Conservation (phyloP, 2,113 vertebrate genomes). For the Vidua chalybeata region DNA sequence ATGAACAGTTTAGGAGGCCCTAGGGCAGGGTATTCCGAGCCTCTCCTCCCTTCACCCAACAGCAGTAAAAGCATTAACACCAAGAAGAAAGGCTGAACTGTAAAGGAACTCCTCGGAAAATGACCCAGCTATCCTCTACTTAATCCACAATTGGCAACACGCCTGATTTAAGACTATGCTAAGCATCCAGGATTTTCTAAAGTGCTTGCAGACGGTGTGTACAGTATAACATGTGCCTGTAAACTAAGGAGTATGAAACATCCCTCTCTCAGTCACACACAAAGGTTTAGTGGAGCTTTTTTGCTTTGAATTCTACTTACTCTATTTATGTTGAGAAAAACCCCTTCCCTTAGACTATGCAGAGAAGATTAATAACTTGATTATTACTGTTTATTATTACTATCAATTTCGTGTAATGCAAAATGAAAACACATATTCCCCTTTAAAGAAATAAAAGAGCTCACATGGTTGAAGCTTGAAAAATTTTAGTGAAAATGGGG, state of each 20-base stretch:
- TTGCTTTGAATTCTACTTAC: neutral
- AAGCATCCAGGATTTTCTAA: conserved; percentile 46
- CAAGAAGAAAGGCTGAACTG: conserved; percentile 50
- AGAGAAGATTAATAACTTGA: neutral
- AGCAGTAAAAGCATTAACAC: conserved; percentile 58
- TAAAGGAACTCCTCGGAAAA: conserved; percentile 59
- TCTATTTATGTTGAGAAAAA: neutral
- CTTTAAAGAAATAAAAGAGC: neutral
- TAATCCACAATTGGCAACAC: conserved; percentile 48
- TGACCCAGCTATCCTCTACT: conserved; percentile 36
- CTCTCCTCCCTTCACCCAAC: conserved; percentile 35
- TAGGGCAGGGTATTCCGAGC: conserved; percentile 46
- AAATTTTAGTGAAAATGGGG: conserved; percentile 62
- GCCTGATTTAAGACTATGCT: conserved; percentile 53
- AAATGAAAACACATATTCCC: neutral
- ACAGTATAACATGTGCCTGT: neutral
- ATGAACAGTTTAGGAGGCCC: conserved; percentile 64
- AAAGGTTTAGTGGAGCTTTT: neutral
- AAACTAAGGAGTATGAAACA: neutral
- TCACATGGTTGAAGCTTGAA: conserved; percentile 46
- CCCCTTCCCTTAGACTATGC: neutral
- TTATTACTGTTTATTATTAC: conserved; percentile 18
- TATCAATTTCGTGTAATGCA: conserved; percentile 27
- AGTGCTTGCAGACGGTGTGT: conserved; percentile 49
- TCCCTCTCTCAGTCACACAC: neutral